Evolutionary conservation across 2,797 vertebrate species (phyloP).

Genomic region (Sarcoramphus papa): DNA sequence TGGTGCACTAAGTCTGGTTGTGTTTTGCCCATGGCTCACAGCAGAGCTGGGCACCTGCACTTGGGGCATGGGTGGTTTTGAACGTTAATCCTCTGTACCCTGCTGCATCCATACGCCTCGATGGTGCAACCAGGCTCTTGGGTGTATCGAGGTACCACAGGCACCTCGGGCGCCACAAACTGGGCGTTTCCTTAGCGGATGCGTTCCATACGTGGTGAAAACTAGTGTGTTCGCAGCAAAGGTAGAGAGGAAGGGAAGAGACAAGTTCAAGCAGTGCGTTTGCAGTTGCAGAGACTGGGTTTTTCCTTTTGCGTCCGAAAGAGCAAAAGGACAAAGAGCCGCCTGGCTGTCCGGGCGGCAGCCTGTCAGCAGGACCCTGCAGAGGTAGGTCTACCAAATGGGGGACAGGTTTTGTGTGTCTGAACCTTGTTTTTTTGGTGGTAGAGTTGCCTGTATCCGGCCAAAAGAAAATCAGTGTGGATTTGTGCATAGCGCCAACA

Average conservation of each 20-base stretch:
- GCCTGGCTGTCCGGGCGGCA: too few relatives aligned
- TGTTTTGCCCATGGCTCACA: accelerated
- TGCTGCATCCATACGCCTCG: accelerated
- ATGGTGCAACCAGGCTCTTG: background rate
- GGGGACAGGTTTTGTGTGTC: background rate
- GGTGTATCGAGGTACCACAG: background rate
- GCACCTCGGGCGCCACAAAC: too few relatives aligned
- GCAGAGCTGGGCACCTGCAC: background rate
- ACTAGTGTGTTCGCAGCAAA: background rate
- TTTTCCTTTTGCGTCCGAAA: background rate
- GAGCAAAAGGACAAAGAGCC: background rate
- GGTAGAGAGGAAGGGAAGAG: background rate
- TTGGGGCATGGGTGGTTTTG: background rate
- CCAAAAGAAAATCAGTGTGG: background rate
- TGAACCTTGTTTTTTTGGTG: background rate
- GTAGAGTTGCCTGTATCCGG: background rate
- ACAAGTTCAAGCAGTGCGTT: accelerated
- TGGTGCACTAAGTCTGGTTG: accelerated
- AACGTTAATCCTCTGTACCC: background rate
- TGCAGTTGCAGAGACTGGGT: too few relatives aligned
- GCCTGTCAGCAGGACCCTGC: background rate
- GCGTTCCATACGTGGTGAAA: accelerated
- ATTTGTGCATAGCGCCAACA: accelerated
- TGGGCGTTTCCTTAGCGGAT: accelerated
- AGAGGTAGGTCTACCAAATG: accelerated